Evolutionary conservation across 2,888 invertebrate genomes (phyloP).

Genomic region (Alsophila aescularia): DNA sequence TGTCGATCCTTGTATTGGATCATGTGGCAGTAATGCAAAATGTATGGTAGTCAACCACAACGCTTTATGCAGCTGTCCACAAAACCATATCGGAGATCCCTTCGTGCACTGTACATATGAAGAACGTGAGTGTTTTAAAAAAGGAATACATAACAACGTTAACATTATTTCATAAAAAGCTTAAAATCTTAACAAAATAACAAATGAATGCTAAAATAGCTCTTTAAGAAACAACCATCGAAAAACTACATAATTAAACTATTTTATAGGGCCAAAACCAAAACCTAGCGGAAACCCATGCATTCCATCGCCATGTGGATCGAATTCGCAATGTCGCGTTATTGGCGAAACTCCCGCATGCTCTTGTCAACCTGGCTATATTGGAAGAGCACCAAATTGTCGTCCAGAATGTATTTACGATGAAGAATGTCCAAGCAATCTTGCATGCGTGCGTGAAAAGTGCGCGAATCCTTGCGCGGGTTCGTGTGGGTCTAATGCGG

Average conservation of each 20-base stretch:
- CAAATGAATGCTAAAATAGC: slow-evolving; percentile 4
- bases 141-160: slow-evolving; percentile 15
- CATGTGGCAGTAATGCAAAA: slow-evolving; percentile 92
- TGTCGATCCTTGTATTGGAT: slow-evolving; percentile 91
- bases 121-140: slow-evolving; percentile 84
- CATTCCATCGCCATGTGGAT: slow-evolving; percentile 92
- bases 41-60: slow-evolving; percentile 94
- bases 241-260: slow-evolving; percentile 3
- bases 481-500: slow-evolving; percentile 91
- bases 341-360: slow-evolving; percentile 91
- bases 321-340: slow-evolving; percentile 92
- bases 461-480: slow-evolving; percentile 94
- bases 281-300: slow-evolving; percentile 89
- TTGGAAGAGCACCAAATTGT: slow-evolving; percentile 93
- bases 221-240: neutral
- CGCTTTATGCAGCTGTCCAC: slow-evolving; percentile 92
- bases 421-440: slow-evolving; percentile 92
- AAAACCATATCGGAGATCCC: slow-evolving; percentile 91
- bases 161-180: slow-evolving; percentile 8
- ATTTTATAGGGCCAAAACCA: slow-evolving; percentile 79
- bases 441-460: slow-evolving; percentile 92
- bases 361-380: slow-evolving; percentile 90
- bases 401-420: slow-evolving; percentile 94
- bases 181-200: slow-evolving; percentile 23
- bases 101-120: slow-evolving; percentile 88